Evolutionary conservation across 2,888 invertebrate genomes (phyloP).

Genomic region (Herminia tarsipennalis): DNA sequence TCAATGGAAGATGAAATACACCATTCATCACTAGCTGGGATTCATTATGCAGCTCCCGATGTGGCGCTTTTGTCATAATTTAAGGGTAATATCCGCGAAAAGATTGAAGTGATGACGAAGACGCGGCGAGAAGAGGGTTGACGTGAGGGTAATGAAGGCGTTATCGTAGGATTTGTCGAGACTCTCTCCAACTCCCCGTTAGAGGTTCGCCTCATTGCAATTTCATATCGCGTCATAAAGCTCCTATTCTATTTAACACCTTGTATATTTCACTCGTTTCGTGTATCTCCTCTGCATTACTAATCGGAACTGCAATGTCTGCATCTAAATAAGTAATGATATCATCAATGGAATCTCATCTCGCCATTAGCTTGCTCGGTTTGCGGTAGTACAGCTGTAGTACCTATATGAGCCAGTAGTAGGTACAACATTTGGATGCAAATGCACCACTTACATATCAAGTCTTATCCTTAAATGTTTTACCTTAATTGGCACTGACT

Average conservation of each 20-base stretch:
- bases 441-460: no score
- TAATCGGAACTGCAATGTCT: slow-evolving; percentile 1
- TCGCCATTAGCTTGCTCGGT: neutral
- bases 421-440: no score
- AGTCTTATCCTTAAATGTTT: no score
- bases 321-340: slow-evolving; percentile 8
- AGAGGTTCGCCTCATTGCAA: slow-evolving; percentile 54
- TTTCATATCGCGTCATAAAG: slow-evolving; percentile 62
- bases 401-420: no score
- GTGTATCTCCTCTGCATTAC: neutral
- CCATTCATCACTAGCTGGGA: slow-evolving; percentile 68
- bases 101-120: slow-evolving; percentile 78
- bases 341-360: slow-evolving; percentile 1
- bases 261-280: slow-evolving; percentile 21
- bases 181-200: slow-evolving; percentile 32
- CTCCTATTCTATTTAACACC: slow-evolving; percentile 53
- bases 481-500: no score
- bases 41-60: slow-evolving; percentile 71
- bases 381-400: neutral
- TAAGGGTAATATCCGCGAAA: slow-evolving; percentile 81
- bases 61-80: slow-evolving; percentile 77
- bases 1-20: slow-evolving; percentile 58
- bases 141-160: slow-evolving; percentile 80
- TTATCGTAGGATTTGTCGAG: slow-evolving; percentile 72
- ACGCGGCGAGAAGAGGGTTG: slow-evolving; percentile 78